These are phyloP conservation scores for Paracentrotus lividus DNA, from an alignment of 53 echinoderm and acorn worm genomes.

Conservation along the genomic window DNA sequence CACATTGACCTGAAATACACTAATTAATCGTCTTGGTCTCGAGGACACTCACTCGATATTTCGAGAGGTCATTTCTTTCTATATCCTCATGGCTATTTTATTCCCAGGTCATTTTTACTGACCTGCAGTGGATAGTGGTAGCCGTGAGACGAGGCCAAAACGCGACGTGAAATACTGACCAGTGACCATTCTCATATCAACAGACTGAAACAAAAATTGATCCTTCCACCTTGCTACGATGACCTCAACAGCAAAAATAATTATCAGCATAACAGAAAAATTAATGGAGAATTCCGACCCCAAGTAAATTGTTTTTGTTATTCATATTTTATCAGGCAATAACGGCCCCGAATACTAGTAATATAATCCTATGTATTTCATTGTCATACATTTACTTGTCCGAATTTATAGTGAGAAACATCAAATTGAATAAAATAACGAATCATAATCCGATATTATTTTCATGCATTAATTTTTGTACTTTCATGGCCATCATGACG, in stretches of 20 bases:
- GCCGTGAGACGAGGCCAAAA: not conserved
- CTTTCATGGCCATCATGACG: too few relatives aligned
- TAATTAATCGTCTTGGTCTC: constrained; percentile 42
- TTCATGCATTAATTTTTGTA: too few relatives aligned
- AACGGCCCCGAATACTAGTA: too few relatives aligned
- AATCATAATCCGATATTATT: too few relatives aligned
- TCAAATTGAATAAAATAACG: too few relatives aligned
- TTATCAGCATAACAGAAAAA: not conserved
- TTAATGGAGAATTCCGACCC: not conserved
- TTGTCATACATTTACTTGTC: too few relatives aligned
- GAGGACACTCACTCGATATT: not conserved
- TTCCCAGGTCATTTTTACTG: not conserved
- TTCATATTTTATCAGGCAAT: too few relatives aligned
- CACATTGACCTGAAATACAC: not conserved
- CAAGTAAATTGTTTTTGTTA: too few relatives aligned
- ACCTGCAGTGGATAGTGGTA: not conserved
- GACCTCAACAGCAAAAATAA: not conserved
- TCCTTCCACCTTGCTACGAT: not conserved
- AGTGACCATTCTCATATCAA: not conserved
- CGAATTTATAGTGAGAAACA: too few relatives aligned
- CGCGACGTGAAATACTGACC: constrained; percentile 24
- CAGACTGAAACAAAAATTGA: not conserved
- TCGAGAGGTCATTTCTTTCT: not conserved
- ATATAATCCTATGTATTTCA: too few relatives aligned
- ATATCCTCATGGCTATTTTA: not conserved